Evolutionary conservation across 2,113 vertebrate species (phyloP).

Genomic region (Sprattus sprattus): DNA sequence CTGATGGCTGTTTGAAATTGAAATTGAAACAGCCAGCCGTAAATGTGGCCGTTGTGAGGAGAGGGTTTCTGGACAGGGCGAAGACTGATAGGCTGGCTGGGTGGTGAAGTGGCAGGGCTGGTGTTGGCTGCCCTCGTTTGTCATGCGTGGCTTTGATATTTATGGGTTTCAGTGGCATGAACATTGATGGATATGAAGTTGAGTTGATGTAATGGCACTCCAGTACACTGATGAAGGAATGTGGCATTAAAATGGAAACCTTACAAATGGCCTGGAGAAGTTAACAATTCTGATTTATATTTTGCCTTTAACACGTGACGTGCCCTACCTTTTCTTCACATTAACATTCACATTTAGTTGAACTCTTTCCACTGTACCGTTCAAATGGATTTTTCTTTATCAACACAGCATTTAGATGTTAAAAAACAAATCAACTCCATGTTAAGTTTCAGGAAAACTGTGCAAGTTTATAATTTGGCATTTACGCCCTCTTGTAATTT

Average conservation of each 20-base stretch:
- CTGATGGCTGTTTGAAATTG: constrained; percentile 28
- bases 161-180: not conserved
- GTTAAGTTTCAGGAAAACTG: too few relatives aligned
- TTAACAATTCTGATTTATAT: not conserved
- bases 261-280: not conserved
- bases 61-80: not conserved
- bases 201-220: not conserved
- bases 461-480: too few relatives aligned
- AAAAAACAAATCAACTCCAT: too few relatives aligned
- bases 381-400: too few relatives aligned
- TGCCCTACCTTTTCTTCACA: not conserved
- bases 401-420: too few relatives aligned
- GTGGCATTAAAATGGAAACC: not conserved
- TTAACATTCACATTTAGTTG: not conserved
- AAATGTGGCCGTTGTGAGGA: constrained; percentile 35
- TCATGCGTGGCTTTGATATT: not conserved
- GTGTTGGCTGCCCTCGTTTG: not conserved
- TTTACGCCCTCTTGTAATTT: too few relatives aligned
- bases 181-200: not conserved
- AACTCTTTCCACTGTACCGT: not conserved
- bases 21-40: constrained; percentile 27
- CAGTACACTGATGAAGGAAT: not conserved
- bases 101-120: not conserved
- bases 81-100: not conserved
- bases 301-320: not conserved